Evolutionary conservation across 2,113 vertebrate species (phyloP), one percentile per base, ranked within the genome.

Genomic region (Varanus komodoensis): DNA sequence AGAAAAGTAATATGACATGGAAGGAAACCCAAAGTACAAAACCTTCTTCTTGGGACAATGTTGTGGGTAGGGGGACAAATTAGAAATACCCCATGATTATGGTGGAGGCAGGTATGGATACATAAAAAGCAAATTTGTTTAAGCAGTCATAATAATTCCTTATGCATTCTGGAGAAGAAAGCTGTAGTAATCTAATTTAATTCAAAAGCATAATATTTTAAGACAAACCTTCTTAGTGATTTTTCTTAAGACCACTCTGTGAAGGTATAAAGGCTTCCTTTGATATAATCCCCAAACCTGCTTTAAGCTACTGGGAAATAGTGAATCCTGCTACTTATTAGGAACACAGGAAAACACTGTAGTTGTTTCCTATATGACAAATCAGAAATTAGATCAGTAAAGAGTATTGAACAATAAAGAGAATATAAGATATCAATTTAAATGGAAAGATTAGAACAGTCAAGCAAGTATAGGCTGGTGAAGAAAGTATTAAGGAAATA

Each of bases 381-480:
- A 83, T 83, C 61, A 89, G 52, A 83, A 82, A 84, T 32, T 4
- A 48, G 69, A 75, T 89, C 81, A 89, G 54, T 84, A 83, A 89
- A 84, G 23, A 83, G 69, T 15, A 27, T 48, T 61, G 19, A 61
- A 75, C 83, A 2, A 50, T 75, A 84, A 84, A 81, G 57, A 75
- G 50, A 54, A 52, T 64, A 77, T 71, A 84, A 89, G 50, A 61
- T 27, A 84, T 74, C 54, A 89, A 64, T 64, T 61, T 54, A 82
- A 61, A 68, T 71, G 68, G 87, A 82, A 82, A 82, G 52, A 89
- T 89, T 89, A 89, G 74, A 82, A 82, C 68, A 48, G 74, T 34
- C 67, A 29, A 87, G 54, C 38, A 73, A 74, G 80, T 82, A 81
- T 9, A 73, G 67, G 25, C 23, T 82, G 79, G 81, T 54, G 50